These are phyloP conservation scores for Eulithis prunata DNA, from an alignment of 2,888 invertebrate species.

Conservation along the genomic window DNA sequence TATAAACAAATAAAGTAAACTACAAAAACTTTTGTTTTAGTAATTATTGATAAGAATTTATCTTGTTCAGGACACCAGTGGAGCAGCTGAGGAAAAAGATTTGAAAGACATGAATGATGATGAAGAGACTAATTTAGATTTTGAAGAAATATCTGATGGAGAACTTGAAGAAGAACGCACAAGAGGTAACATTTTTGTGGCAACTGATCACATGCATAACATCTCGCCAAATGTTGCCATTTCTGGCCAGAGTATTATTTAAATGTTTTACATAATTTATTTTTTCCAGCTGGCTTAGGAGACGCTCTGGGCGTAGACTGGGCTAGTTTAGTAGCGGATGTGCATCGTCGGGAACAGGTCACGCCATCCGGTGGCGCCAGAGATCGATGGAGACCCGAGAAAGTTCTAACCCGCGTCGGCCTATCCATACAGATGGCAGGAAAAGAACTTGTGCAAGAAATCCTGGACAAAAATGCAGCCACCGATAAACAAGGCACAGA, in stretches of 20 bases:
- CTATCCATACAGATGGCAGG: constrained; percentile 92
- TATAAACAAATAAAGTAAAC: too few relatives aligned
- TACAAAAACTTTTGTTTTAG: neutral
- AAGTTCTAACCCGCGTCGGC: constrained; percentile 91
- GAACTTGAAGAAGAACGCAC: constrained; percentile 93
- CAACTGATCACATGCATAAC: neutral
- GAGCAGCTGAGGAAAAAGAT: constrained; percentile 72
- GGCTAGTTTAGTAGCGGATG: constrained; percentile 94
- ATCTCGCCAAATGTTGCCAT: too few relatives aligned
- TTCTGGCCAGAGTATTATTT: neutral
- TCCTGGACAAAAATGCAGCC: constrained; percentile 67
- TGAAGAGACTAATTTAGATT: constrained; percentile 90
- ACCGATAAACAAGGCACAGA: constrained; percentile 52
- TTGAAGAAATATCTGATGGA: constrained; percentile 96
- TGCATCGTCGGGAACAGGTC: constrained; percentile 82
- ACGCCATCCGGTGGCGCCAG: constrained; percentile 85
- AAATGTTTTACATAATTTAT: neutral
- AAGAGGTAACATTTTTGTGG: constrained; percentile 54
- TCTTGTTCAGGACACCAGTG: constrained; percentile 68
- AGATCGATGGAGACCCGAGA: constrained; percentile 91
- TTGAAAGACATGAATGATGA: constrained; percentile 86
- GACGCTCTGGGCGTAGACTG: constrained; percentile 98
- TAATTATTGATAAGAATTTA: neutral
- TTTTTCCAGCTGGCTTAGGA: constrained; percentile 86
- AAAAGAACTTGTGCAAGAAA: constrained; percentile 69